Evolutionary conservation across 2,797 vertebrate species (phyloP), one percentile per base, ranked within the genome.

Genomic region (Siniperca undulata): DNA sequence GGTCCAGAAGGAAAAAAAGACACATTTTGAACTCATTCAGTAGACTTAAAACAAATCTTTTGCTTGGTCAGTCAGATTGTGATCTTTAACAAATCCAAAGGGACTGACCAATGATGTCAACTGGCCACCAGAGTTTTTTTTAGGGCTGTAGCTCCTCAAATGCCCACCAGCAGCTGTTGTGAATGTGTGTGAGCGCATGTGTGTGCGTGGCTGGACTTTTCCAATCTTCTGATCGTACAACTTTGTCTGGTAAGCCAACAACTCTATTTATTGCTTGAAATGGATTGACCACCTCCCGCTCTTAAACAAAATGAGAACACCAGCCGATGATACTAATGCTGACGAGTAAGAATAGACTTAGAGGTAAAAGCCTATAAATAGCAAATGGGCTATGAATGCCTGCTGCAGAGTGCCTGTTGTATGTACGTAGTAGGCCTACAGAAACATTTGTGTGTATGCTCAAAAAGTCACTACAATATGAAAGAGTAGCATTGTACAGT

Each of bases 141-240:
- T 92, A 53, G 78, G 80, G 50, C 81, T 71, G 60, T 13, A 50
- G 74, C 59, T 77, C 55, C 53, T 84, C 62, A 82, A 80, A 86
- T 68, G 68, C 75, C 69, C 72, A 73, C 75, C 81, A 77, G 90
- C 94, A 93, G 93, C 93, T 95, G 94, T 87, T 64, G 76, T 44
- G 81, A 66, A 50, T 55, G 69, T 80, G 65, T 61, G 58, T 68
- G 75, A 60, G 73, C 17, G 20, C 52, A 59, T 77, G 77, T 56
- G 75, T 46, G 53, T 4, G 60, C 52, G 34, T 34, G 44, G 77
- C 65, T 70, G 72, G 67, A 88, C 77, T 81, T 69, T 88, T 72
- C 67, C 58, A 36, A 69, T 87, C 75, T 81, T 73, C 78, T 74
- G 82, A 67, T 59, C 73, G 30, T 9, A 73, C 77, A 77, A 78